Base-by-base conservation (phyloP, 1,140 invertebrate species). In the Dreissena rostriformis region DNA sequence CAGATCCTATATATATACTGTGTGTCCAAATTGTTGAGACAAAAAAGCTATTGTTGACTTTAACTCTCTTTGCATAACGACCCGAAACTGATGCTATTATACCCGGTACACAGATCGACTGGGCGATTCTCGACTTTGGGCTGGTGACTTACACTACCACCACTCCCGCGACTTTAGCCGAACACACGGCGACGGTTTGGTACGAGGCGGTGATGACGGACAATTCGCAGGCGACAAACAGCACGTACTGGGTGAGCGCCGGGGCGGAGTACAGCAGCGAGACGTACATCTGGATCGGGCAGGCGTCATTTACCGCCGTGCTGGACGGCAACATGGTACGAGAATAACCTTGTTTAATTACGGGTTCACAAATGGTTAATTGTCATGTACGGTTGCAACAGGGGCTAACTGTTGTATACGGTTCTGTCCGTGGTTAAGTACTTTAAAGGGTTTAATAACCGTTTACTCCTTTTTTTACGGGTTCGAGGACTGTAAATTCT, bases 181-280 rank as follows among this genome's bases (percentile, higher is more conserved):
- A 83, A 1, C 89, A 83, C 75, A 86, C 85, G 11, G 88, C 93
- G 10, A 24, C 78, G 12, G 91, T 94, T 53, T 83, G 66, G 6
- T 94, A 94, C 85, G 90, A 91, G 12, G 93, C 92, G 6, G 83
- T 92, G 0, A 91, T 94, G 85, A 89, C 94, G 17, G 87, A 91
- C 17, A 93, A 93, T 61, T 80, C 78, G 11, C 86, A 91, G 51
- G 86, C 88, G 11, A 73, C 72, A 2, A 84, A 86, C 22, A 87
- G 85, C 0, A 84, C 77, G 14, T 93, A 94, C 74, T 93, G 92
- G 88, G 91, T 94, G 1, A 94, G 93, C 75, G 93, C 93, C 4
- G 94, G 94, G 0, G 94, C 93, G 6, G 93, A 94, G 84, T 94
- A 94, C 88, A 91, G 93, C 86, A 87, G 90, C 57, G 91, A 93